A percentile compares a stretch with the other conserved stretches of the same genome.
Evolutionary conservation across 2,888 invertebrate species (phyloP).

Genomic region (Ormyrus pomaceus): DNA sequence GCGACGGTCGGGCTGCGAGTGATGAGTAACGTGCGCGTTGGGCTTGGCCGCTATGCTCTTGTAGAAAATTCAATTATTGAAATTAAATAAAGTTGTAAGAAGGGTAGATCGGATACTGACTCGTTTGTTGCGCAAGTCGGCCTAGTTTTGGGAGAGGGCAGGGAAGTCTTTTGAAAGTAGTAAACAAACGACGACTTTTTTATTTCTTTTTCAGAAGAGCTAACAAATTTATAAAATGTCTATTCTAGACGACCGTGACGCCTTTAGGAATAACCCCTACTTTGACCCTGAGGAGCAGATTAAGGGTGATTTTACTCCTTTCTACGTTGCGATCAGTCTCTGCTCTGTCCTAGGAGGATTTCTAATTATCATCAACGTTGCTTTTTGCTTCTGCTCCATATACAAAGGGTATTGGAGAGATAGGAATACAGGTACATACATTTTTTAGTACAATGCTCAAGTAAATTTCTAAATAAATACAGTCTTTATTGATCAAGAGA

Average conservation of each 20-base stretch:
- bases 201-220: conserved; percentile 70
- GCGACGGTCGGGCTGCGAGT: too few species aligned
- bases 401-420: conserved; percentile 90
- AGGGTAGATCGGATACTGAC: too few species aligned
- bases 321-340: conserved; percentile 89
- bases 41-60: conserved; percentile 19
- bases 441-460: not conserved
- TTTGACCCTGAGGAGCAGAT: conserved; percentile 76
- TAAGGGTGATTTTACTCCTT: conserved; percentile 87
- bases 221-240: conserved; percentile 76
- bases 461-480: not conserved
- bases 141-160: not conserved
- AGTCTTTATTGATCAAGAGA: too few species aligned
- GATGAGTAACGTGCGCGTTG: conserved; percentile 24
- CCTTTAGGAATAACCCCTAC: conserved; percentile 81
- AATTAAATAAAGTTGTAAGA: conserved; percentile 14
- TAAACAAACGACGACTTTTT: conserved; percentile 27
- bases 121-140: too few species aligned
- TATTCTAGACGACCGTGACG: conserved; percentile 80
- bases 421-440: conserved; percentile 82
- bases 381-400: conserved; percentile 88
- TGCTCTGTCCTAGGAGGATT: conserved; percentile 84
- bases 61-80: conserved; percentile 27
- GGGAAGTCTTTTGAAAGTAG: not conserved
- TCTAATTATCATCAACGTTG: conserved; percentile 85